These are phyloP conservation scores for Engystomops pustulosus DNA, from an alignment of 2,113 vertebrate genomes.

Conservation along the genomic window DNA sequence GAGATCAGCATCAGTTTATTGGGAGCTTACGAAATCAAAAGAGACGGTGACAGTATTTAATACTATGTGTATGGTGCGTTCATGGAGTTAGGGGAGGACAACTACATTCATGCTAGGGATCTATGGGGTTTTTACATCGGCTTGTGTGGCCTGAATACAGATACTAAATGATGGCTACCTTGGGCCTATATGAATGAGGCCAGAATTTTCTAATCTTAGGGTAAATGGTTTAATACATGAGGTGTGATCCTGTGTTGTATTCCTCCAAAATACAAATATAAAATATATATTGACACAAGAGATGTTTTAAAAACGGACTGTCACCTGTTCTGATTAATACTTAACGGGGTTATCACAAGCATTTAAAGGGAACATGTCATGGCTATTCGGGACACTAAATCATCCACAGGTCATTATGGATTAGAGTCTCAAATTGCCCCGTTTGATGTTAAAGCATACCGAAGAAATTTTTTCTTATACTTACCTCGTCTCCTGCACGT, in stretches of 20 bases:
- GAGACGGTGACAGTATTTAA: slow-evolving; percentile 75
- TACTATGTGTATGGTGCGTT: not conserved
- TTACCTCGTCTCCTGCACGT: too few relatives aligned
- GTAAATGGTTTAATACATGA: not conserved
- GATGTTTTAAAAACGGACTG: too few relatives aligned
- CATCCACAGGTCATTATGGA: too few relatives aligned
- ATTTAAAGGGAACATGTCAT: too few relatives aligned
- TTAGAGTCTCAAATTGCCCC: too few relatives aligned
- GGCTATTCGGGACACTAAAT: too few relatives aligned
- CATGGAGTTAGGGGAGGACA: not conserved
- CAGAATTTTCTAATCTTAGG: not conserved
- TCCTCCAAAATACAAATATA: too few relatives aligned
- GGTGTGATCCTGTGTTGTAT: not conserved
- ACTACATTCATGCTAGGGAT: not conserved
- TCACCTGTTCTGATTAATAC: too few relatives aligned
- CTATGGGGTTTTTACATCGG: not conserved
- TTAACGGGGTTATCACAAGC: too few relatives aligned
- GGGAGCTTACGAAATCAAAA: slow-evolving; percentile 67
- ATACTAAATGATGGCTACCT: not conserved
- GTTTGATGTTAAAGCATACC: too few relatives aligned
- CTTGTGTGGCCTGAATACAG: not conserved
- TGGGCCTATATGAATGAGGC: not conserved
- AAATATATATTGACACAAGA: too few relatives aligned
- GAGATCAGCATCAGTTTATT: slow-evolving; percentile 75
- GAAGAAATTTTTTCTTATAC: too few relatives aligned